Percentiles rank a stretch among this genome's conserved stretches.
Evolutionary conservation across 2,113 vertebrate species (phyloP).

Genomic region (Albula goreensis): DNA sequence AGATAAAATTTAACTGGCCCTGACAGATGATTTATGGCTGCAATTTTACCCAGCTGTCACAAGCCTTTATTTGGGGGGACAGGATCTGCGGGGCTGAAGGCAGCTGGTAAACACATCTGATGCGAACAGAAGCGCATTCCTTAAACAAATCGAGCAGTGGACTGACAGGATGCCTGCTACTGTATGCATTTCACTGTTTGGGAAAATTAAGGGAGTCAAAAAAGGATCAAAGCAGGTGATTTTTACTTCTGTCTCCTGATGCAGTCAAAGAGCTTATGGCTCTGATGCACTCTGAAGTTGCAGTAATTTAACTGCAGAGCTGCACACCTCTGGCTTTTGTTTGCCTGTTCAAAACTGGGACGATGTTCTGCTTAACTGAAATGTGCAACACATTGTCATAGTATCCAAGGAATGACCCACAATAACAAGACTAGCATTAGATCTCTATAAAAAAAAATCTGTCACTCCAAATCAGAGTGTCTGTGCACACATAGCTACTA

Average conservation of each 20-base stretch:
- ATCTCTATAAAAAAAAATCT: no score
- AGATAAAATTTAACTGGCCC: constrained; percentile 65
- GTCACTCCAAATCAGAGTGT: not conserved
- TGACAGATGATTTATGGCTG: constrained; percentile 73
- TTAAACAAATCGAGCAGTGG: constrained; percentile 8
- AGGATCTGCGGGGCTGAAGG: constrained; percentile 25
- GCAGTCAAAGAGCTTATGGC: not conserved
- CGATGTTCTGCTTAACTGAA: not conserved
- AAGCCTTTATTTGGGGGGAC: constrained; percentile 60
- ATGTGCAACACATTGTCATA: no score
- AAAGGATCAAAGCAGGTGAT: constrained; percentile 2
- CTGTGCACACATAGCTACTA: not conserved
- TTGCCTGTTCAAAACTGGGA: not conserved
- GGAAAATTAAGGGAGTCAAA: not conserved
- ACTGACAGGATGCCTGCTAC: not conserved
- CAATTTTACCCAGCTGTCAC: constrained; percentile 69
- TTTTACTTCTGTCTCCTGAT: not conserved
- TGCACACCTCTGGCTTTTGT: not conserved
- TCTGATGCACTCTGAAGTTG: not conserved
- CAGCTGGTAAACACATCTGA: constrained; percentile 27
- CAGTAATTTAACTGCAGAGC: not conserved
- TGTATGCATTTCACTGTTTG: constrained; percentile 12
- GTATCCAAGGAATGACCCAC: no score
- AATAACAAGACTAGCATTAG: no score
- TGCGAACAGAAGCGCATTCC: constrained; percentile 16